Conservation (phyloP, 2,888 invertebrate species). For the Agrochola lota region DNA sequence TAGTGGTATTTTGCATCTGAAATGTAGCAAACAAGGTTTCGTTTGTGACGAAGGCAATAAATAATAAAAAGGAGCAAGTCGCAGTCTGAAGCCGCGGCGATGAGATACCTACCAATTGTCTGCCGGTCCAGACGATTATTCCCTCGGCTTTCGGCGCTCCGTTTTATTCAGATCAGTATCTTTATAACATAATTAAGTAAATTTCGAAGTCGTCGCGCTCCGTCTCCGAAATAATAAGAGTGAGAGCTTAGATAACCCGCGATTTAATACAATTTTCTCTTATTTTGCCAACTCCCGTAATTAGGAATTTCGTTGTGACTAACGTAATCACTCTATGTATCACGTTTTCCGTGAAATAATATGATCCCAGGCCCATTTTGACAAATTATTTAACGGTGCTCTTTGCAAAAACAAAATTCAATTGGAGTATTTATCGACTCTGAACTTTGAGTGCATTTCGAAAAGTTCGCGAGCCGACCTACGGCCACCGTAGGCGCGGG, state of each 20-base stretch:
- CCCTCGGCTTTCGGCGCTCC: slow-evolving; percentile 68
- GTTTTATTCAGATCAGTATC: slow-evolving; percentile 83
- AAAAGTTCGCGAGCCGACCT: too few species aligned
- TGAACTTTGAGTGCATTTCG: slow-evolving; percentile 10
- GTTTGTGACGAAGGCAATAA: slow-evolving; percentile 57
- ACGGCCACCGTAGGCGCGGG: too few species aligned
- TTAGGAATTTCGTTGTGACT: slow-evolving; percentile 77
- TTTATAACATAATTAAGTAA: slow-evolving; percentile 86
- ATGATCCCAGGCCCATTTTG: slow-evolving; percentile 40
- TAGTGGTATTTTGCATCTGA: slow-evolving; percentile 26
- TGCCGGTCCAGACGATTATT: slow-evolving; percentile 70
- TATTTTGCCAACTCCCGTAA: slow-evolving; percentile 80
- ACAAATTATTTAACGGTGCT: slow-evolving; percentile 38
- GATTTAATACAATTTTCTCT: slow-evolving; percentile 81
- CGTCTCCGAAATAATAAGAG: slow-evolving; percentile 82
- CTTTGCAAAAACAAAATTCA: slow-evolving; percentile 28
- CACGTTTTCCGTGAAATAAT: slow-evolving; percentile 68
- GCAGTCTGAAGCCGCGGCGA: slow-evolving; percentile 57
- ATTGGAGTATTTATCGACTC: slow-evolving; percentile 24
- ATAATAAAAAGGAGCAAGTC: slow-evolving; percentile 58
- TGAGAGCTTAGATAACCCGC: slow-evolving; percentile 81
- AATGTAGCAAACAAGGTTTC: slow-evolving; percentile 37
- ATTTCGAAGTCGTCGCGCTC: slow-evolving; percentile 82
- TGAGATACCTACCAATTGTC: slow-evolving; percentile 73
- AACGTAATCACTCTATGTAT: slow-evolving; percentile 74